Percentiles rank a stretch among this genome's conserved stretches.
Conservation (phyloP, 2,113 vertebrate species). For the Dipodomys merriami region DNA sequence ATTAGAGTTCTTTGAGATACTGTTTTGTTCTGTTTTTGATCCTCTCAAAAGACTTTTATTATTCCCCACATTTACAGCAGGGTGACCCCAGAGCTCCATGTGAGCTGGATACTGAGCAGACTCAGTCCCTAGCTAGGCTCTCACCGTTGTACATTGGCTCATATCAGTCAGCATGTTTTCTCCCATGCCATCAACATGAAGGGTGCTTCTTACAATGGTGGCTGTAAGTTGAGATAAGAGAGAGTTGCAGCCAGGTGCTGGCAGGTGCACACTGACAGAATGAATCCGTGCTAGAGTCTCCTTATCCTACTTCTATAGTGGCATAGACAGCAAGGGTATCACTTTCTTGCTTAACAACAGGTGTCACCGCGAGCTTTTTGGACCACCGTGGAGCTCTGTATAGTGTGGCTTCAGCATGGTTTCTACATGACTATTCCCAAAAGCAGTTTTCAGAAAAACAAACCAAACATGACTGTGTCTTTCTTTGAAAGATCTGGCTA, state of each 20-base stretch:
- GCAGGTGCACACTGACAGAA: not conserved
- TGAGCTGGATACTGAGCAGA: not conserved
- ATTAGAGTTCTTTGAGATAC: not conserved
- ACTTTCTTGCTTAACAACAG: not conserved
- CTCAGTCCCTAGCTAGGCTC: not conserved
- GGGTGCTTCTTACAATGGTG: not conserved
- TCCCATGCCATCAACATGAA: not conserved
- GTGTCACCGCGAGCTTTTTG: not conserved
- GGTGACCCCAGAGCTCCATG: not conserved
- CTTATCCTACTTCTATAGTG: not conserved
- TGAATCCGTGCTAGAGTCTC: not conserved
- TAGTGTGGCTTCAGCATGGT: not conserved
- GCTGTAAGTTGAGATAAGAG: not conserved
- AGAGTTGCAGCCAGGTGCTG: too few species aligned
- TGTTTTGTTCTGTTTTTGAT: not conserved
- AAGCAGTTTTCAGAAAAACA: slow-evolving; percentile 19
- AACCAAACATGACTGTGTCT: not conserved
- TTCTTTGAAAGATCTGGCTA: slow-evolving; percentile 21
- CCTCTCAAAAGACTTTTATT: not conserved
- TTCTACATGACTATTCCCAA: not conserved
- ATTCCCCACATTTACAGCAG: not conserved
- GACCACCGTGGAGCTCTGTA: not conserved
- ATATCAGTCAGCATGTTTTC: fast-evolving
- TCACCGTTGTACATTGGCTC: not conserved
- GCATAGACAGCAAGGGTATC: not conserved